Conservation (phyloP, 2,888 invertebrate species). For the Lutraria lutraria region DNA sequence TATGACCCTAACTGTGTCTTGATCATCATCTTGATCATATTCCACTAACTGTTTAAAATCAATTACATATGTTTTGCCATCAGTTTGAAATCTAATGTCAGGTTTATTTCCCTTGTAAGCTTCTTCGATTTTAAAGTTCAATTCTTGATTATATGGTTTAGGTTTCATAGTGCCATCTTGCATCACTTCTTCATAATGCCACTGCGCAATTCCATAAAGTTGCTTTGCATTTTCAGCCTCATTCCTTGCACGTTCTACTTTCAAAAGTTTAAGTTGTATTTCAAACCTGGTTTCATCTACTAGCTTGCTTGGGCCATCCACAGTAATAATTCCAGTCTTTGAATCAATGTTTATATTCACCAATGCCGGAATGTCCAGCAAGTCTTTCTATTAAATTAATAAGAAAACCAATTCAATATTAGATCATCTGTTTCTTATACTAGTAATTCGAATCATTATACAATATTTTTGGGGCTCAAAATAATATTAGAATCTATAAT, state of each 20-base stretch:
- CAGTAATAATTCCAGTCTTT: slow-evolving; percentile 42
- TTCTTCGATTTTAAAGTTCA: slow-evolving; percentile 65
- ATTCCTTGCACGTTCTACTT: slow-evolving; percentile 32
- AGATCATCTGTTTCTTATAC: too few relatives aligned
- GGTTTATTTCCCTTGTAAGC: slow-evolving; percentile 58
- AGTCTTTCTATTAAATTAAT: slow-evolving; percentile 25
- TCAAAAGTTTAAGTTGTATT: slow-evolving; percentile 45
- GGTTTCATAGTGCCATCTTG: background rate
- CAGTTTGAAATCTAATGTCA: slow-evolving; percentile 42
- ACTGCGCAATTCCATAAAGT: slow-evolving; percentile 46
- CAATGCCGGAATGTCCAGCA: slow-evolving; percentile 36
- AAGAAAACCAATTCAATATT: background rate
- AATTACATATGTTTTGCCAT: slow-evolving; percentile 46
- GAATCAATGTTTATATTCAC: slow-evolving; percentile 60
- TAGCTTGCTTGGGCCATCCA: slow-evolving; percentile 60
- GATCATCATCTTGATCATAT: slow-evolving; percentile 51
- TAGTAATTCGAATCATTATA: too few relatives aligned
- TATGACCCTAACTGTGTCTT: slow-evolving; percentile 57
- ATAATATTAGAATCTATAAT: too few relatives aligned
- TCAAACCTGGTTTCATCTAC: slow-evolving; percentile 54
- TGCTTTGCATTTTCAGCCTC: slow-evolving; percentile 39
- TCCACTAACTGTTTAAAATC: slow-evolving; percentile 62
- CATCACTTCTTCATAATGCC: slow-evolving; percentile 60
- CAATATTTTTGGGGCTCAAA: too few relatives aligned
- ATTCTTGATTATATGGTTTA: slow-evolving; percentile 40